phyloP scores from a whole-genome alignment of 2,797 vertebrate species.

The Loris lydekkerianus region DNA sequence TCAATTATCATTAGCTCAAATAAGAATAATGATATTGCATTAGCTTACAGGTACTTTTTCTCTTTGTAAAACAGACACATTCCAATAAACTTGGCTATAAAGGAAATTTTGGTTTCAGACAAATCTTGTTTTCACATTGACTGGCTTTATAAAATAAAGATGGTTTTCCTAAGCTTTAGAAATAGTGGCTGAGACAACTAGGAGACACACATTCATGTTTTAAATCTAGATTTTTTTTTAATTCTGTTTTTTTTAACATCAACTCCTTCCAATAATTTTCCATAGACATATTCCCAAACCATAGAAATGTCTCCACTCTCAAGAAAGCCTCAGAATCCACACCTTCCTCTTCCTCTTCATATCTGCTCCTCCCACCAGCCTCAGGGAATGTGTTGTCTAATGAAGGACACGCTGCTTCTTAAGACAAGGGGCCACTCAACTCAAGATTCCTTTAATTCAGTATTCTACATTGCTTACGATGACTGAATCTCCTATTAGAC shows the following conservation, averaged over 20 bases:
- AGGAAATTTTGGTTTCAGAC: slow-evolving; percentile 4
- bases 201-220: background rate
- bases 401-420: background rate
- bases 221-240: background rate
- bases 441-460: background rate
- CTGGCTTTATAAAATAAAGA: slow-evolving; percentile 40
- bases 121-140: slow-evolving; percentile 32
- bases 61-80: slow-evolving; percentile 29
- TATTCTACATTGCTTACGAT: fast-evolving
- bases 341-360: background rate
- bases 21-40: slow-evolving; percentile 16
- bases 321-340: background rate
- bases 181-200: background rate
- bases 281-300: background rate
- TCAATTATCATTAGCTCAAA: background rate
- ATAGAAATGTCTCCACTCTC: background rate
- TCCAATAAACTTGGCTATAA: background rate
- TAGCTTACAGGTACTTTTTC: background rate
- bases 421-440: background rate
- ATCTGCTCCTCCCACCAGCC: background rate
- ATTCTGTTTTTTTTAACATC: background rate
- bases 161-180: background rate
- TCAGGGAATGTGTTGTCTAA: background rate
- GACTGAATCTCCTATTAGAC: background rate
- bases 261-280: background rate